phyloP scores from a whole-genome alignment of 2,113 vertebrate genomes.

The Gallinago media region DNA sequence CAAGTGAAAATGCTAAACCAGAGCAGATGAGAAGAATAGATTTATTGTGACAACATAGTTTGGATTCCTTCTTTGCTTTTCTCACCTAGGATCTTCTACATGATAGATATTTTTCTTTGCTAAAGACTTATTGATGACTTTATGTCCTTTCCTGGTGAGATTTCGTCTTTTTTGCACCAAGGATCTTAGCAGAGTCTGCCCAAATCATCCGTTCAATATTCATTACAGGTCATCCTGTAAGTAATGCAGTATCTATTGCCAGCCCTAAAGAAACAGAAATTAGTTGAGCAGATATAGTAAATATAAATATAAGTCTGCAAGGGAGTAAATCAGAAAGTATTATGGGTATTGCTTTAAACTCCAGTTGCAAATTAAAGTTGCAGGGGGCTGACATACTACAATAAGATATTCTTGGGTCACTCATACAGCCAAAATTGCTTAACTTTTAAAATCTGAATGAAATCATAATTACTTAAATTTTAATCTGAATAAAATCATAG shows the following conservation, averaged over 20 bases:
- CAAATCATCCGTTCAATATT: neutral
- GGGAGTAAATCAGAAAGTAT: neutral
- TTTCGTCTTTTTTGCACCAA: neutral
- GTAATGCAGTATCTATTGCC: neutral
- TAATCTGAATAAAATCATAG: neutral
- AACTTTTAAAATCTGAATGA: neutral
- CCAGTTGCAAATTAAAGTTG: neutral
- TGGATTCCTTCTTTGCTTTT: constrained; percentile 21
- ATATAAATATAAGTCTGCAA: neutral
- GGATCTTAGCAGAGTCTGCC: neutral
- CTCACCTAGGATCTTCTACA: neutral
- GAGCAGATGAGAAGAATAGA: constrained; percentile 50
- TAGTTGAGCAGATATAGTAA: neutral
- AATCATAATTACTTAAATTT: neutral
- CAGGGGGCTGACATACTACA: neutral
- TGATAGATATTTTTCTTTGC: neutral
- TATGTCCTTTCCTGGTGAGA: neutral
- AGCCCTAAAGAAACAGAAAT: neutral
- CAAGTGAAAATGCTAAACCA: constrained; percentile 51
- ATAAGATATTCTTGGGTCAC: neutral
- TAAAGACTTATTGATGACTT: neutral
- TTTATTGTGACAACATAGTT: constrained; percentile 43
- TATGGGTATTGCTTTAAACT: neutral
- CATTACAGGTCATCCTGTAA: neutral
- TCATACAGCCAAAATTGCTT: neutral